Percentiles rank a stretch among this genome's conserved stretches.
phyloP scores from a whole-genome alignment of 1,140 invertebrate species.

The Caenorhabditis elegans region WBcel235 BX284602.5:5844501-5845000 shows the following conservation, averaged over 20 bases:
- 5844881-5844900: slow-evolving; percentile 32
- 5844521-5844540: not conserved
- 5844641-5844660: no score
- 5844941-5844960: slow-evolving; percentile 18
- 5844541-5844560: no score
- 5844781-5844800: not conserved
- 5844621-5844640: no score
- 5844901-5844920: slow-evolving; percentile 20
- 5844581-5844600: no score
- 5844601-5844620: no score
- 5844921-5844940: slow-evolving; percentile 16
- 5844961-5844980: not conserved
- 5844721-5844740: not conserved
- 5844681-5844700: no score
- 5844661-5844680: no score
- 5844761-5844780: not conserved
- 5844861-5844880: slow-evolving; percentile 26
- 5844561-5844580: no score
- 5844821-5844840: not conserved
- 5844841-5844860: not conserved
- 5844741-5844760: not conserved
- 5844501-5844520: not conserved
- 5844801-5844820: not conserved
- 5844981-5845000: no score
- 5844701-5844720: no score